Conservation (phyloP, 2,797 vertebrate species). For the Choloepus didactylus region DNA sequence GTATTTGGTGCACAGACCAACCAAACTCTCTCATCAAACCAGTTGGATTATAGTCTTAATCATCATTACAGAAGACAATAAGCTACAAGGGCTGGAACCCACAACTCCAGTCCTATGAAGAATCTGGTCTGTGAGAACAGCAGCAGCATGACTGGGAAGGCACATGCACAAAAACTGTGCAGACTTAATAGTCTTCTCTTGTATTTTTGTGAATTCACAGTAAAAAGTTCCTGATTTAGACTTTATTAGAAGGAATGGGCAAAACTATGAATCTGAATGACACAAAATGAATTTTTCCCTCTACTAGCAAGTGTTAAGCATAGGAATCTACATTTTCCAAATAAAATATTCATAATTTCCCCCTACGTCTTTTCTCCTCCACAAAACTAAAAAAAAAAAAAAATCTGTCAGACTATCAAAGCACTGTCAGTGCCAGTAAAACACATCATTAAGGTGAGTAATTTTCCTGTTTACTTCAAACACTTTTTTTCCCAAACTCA, state of each 20-base stretch:
- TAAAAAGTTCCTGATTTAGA: constrained; percentile 43
- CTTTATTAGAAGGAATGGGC: neutral
- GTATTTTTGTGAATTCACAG: neutral
- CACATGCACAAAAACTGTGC: neutral
- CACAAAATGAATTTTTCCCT: neutral
- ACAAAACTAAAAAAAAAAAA: constrained; percentile 70
- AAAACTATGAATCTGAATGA: neutral
- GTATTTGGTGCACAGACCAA: neutral
- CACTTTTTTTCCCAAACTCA: constrained; percentile 87
- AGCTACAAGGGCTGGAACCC: neutral
- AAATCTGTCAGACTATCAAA: constrained; percentile 86
- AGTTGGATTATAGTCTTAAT: neutral
- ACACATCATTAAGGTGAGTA: constrained; percentile 90
- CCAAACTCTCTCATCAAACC: neutral
- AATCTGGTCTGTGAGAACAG: neutral
- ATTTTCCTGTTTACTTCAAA: constrained; percentile 92
- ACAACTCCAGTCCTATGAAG: neutral
- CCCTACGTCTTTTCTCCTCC: constrained; percentile 50
- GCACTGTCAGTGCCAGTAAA: constrained; percentile 86
- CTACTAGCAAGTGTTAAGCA: neutral
- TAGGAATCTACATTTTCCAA: constrained; percentile 49
- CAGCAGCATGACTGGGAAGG: neutral
- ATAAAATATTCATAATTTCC: constrained; percentile 77
- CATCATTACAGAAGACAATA: neutral
- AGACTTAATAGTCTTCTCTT: neutral